phyloP scores from a whole-genome alignment of 2,113 vertebrate genomes.

The Hemibagrus wyckioides region DNA sequence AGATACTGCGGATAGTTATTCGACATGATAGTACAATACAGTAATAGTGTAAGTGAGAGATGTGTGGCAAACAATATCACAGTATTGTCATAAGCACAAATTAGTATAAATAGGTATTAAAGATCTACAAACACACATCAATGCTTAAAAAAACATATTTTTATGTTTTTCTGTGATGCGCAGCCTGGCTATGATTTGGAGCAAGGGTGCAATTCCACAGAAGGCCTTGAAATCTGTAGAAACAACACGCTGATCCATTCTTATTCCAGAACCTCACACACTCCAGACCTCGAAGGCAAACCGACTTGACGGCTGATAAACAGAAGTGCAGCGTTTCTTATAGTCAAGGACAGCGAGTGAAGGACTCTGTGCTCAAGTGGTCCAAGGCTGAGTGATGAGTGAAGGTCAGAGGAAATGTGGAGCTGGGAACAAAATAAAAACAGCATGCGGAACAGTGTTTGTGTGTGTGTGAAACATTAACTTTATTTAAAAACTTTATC shows the following conservation, averaged over 20 bases:
- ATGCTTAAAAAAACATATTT: neutral
- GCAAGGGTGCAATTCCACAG: neutral
- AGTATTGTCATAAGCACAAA: neutral
- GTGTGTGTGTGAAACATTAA: neutral
- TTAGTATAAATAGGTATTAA: neutral
- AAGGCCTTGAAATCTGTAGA: slow-evolving; percentile 29
- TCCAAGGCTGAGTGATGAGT: slow-evolving; percentile 27
- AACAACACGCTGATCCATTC: slow-evolving; percentile 13
- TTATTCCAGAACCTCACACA: slow-evolving; percentile 7
- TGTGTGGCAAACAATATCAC: neutral
- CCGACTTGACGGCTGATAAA: slow-evolving; percentile 9
- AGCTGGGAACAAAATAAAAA: slow-evolving; percentile 15
- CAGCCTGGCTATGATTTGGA: neutral
- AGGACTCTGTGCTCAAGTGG: neutral
- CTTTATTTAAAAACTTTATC: neutral
- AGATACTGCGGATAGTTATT: neutral
- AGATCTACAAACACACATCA: neutral
- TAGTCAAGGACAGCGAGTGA: slow-evolving; percentile 9
- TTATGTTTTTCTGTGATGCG: neutral
- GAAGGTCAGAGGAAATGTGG: slow-evolving; percentile 23
- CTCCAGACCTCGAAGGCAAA: slow-evolving; percentile 23
- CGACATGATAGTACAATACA: neutral
- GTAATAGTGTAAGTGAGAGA: neutral
- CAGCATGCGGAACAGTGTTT: neutral
- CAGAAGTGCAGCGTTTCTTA: neutral